Conservation (phyloP, 1,140 invertebrate species). For the Vanessa atalanta region DNA sequence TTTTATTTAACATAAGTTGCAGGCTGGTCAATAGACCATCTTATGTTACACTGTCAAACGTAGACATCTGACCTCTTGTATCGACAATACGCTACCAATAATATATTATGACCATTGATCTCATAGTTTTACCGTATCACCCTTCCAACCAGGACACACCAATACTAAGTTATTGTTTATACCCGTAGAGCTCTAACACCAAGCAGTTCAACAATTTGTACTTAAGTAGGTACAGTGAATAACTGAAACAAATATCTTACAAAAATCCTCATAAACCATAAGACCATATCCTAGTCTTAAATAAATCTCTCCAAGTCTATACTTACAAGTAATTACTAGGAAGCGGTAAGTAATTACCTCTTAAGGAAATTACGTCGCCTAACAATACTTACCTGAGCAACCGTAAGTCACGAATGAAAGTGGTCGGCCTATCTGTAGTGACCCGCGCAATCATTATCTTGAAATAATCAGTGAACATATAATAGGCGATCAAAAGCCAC, state of each 20-base stretch:
- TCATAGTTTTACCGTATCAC: too few relatives aligned
- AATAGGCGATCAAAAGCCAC: constrained; percentile 9
- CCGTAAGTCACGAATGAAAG: constrained; percentile 53
- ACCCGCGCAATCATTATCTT: constrained; percentile 33
- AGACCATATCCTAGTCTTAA: constrained; percentile 26
- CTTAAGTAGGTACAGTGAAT: not conserved
- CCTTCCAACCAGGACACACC: too few relatives aligned
- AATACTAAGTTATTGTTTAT: too few relatives aligned
- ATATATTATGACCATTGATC: too few relatives aligned
- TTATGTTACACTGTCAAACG: too few relatives aligned
- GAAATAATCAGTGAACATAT: constrained; percentile 20
- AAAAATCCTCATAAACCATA: constrained; percentile 11
- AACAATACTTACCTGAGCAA: constrained; percentile 45
- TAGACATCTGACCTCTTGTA: too few relatives aligned
- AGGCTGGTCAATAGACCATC: too few relatives aligned
- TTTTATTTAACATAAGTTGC: too few relatives aligned
- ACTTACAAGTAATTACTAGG: constrained; percentile 44
- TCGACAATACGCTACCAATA: too few relatives aligned
- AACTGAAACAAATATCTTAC: not conserved
- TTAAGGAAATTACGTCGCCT: constrained; percentile 50
- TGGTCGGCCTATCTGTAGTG: constrained; percentile 36
- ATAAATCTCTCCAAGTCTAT: constrained; percentile 33
- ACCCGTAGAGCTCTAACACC: too few relatives aligned
- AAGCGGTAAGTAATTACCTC: constrained; percentile 53
- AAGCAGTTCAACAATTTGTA: too few relatives aligned